phyloP scores from a whole-genome alignment of 2,888 invertebrate genomes.

The Microchrysa polita region DNA sequence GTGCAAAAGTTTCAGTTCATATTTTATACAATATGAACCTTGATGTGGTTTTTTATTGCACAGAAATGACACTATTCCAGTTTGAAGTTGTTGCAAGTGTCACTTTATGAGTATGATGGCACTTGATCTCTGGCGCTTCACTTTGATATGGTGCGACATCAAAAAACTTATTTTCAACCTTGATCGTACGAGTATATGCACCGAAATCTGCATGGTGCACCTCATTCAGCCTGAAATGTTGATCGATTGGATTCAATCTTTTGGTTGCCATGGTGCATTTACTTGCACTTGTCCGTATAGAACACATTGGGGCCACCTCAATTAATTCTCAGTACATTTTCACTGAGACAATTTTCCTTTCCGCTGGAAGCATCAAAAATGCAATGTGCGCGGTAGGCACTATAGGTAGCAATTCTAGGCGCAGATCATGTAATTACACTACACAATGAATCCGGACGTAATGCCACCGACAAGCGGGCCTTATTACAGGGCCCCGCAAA shows the following conservation, averaged over 20 bases:
- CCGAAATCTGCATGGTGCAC: no score
- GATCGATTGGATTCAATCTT: conserved; percentile 34
- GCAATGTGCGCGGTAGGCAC: not conserved
- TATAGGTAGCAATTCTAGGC: conserved; percentile 22
- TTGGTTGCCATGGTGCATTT: not conserved
- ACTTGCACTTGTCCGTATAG: not conserved
- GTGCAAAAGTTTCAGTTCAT: not conserved
- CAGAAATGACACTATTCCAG: no score
- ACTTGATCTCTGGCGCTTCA: no score
- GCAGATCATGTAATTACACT: conserved; percentile 35
- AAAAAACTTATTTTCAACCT: no score
- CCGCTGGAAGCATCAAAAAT: not conserved
- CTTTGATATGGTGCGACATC: no score
- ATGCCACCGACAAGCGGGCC: conserved; percentile 6
- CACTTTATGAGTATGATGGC: no score
- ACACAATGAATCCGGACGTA: not conserved
- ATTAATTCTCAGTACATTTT: conserved; percentile 38
- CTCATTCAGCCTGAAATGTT: not conserved
- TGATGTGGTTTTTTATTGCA: not conserved
- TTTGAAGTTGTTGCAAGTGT: no score
- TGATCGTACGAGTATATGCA: no score
- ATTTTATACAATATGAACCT: not conserved
- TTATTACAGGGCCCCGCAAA: conserved; percentile 32
- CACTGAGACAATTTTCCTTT: conserved; percentile 39
- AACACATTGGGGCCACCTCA: conserved; percentile 14